Evolutionary conservation across 2,113 vertebrate species (phyloP), one percentile per base, ranked within the genome.

Genomic region (Tympanuchus pallidicinctus): DNA sequence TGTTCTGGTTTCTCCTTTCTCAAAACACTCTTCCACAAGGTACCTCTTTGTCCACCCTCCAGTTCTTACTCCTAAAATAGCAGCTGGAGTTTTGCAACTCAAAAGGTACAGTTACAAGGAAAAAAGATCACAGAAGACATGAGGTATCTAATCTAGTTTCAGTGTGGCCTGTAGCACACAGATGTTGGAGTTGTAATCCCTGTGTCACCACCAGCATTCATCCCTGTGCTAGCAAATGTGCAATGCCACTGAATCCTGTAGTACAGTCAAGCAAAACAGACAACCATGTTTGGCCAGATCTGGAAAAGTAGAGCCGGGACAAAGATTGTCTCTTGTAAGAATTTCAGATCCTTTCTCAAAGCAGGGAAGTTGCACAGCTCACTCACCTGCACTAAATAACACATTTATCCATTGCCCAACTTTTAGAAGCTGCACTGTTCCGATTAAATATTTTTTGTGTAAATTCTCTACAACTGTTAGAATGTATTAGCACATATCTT

Each of bases 351-450:
- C 24, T 82, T 17, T 13, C 24, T 72, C 47, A 64, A 75, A 85
- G 24, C 27, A 71, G 15, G 22, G 36, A 84, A 69, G 1, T 7
- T 60, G 28, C 0, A 7, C 19, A 85, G 15, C 19, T 50, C 48
- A 24, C 48, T 50, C 48, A 50, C 48, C 48, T 24, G 22, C 48
- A 50, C 21, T 24, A 50, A 50, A 50, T 50, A 50, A 50, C 21
- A 24, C 21, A n/a, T 76, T 94, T 50, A 8, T 1, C 2, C 1
- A 25, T 8, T 86, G 10, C 36, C 5, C 2, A 0, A 2, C 9
- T 90, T 92, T 86, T 32, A 73, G 32, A 76, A 79, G 48, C 10
- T 60, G 25, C 8, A 17, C 5, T 72, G 13, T 28, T 60, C 18
- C 50, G 8, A 8, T 22, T 45, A 24, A 88, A 82, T 50, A 16